Base-by-base conservation (phyloP, 2,888 invertebrate genomes). In the Tetheella fluctuosa region DNA sequence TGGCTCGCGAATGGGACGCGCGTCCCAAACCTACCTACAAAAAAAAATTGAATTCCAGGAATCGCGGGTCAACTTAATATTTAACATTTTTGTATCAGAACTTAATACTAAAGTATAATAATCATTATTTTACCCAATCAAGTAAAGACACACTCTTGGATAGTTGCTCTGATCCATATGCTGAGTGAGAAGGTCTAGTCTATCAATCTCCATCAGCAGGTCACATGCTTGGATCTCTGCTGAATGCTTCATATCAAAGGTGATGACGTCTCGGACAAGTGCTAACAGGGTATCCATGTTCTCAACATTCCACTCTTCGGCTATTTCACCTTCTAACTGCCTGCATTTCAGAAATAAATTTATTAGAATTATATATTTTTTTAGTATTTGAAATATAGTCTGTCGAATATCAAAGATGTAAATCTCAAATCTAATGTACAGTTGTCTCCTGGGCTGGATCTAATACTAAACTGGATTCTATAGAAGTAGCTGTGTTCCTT, bases 181-280 rank as follows among this genome's bases (percentile, higher is more conserved):
- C 60, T 97, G 94, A 23, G 96, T 95, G 23, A 99, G 91, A 57
- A 99, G 90, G 77, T 98, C 97, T 55, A 99, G 93, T 65, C 95
- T 94, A 81, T 99, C 99, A 70, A 99, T 98, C 93, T 99, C 99
- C 96, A 99, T 99, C 0, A 99, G 93, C 62, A 99, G 93, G 91
- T 99, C 99, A 86, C 99, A 99, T 0, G 99, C 99, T 90, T 99
- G 99, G 0, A 99, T 98, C 91, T 99, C 99, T 1, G 99, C 99
- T 80, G 99, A 99, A 88, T 99, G 99, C 67, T 96, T 95, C 97
- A 99, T 98, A 84, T 99, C 97, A 86, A 99, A 99, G 0, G 96
- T 95, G 25, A 99, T 95, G 57, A 99, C 98, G 83, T 98, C 96
- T 64, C 96, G 94, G 1, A 98, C 97, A 61, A 99, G 90, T 3